These are phyloP conservation scores for Acrobasis repandana DNA, from an alignment of 2,888 invertebrate species.

Conservation along the genomic window DNA sequence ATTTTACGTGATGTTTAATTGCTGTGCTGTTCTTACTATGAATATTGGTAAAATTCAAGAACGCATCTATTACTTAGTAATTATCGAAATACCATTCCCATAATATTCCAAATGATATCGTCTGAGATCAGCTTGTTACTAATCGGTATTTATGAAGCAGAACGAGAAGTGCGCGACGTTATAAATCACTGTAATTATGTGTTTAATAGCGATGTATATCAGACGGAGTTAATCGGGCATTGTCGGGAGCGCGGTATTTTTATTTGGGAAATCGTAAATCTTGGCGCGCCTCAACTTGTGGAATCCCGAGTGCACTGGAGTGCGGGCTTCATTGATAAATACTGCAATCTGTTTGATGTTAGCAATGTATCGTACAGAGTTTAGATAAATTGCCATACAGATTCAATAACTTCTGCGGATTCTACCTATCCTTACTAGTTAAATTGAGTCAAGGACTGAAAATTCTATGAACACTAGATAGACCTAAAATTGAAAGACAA, in stretches of 20 bases:
- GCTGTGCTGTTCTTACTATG: too few species aligned
- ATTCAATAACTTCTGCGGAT: too few species aligned
- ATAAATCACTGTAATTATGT: conserved; percentile 13
- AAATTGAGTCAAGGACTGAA: too few species aligned
- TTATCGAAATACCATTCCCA: background rate
- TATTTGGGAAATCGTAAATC: conserved; percentile 44
- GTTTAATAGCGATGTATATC: conserved; percentile 19
- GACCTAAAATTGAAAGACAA: too few species aligned
- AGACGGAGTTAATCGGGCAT: conserved; percentile 22
- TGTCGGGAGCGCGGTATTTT: conserved; percentile 41
- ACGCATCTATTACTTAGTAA: background rate
- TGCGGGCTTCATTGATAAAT: conserved; percentile 20
- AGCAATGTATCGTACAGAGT: background rate
- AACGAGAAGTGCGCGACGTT: background rate
- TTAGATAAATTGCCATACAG: too few species aligned
- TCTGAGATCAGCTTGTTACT: background rate
- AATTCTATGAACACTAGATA: too few species aligned
- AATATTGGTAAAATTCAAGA: background rate
- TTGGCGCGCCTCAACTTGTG: conserved; percentile 11
- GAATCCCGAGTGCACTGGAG: conserved; percentile 21
- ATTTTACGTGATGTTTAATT: background rate
- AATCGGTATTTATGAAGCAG: background rate
- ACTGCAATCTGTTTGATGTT: conserved; percentile 13
- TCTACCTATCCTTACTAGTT: too few species aligned
- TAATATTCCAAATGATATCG: background rate